These are phyloP conservation scores for Cichladusa arquata DNA, from an alignment of 2,113 vertebrate species.

Conservation along the genomic window DNA sequence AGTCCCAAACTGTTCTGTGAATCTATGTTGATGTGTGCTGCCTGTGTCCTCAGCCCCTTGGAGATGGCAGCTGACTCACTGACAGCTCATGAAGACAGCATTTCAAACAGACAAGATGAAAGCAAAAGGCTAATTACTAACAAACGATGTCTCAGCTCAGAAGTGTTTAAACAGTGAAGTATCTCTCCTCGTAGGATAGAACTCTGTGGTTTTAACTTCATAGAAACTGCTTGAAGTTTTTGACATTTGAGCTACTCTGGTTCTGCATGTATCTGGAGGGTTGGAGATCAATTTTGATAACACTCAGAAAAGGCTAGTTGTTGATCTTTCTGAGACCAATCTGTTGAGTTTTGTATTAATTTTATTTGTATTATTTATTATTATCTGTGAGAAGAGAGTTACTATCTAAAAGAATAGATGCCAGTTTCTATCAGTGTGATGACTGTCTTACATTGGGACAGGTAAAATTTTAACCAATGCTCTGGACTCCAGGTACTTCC, in stretches of 20 bases:
- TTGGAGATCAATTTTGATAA: not conserved
- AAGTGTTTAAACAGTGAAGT: not conserved
- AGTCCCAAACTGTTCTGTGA: not conserved
- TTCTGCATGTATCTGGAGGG: not conserved
- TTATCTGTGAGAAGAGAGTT: not conserved
- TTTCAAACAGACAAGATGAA: constrained; percentile 5
- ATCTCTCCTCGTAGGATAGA: not conserved
- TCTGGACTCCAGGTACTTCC: not conserved
- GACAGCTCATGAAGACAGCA: not conserved
- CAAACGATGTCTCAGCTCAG: not conserved
- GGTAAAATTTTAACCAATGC: not conserved
- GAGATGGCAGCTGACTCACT: not conserved
- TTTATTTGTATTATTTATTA: not conserved
- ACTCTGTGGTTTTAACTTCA: not conserved
- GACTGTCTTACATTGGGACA: not conserved
- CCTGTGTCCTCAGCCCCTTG: not conserved
- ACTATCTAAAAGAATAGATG: not conserved
- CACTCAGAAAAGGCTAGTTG: not conserved
- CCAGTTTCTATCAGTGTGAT: not conserved
- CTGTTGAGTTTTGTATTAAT: not conserved
- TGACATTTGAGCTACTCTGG: not conserved
- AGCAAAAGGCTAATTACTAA: constrained; percentile 16
- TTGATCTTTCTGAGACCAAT: not conserved
- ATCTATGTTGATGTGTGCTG: not conserved
- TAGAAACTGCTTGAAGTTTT: not conserved